Conservation (phyloP, 2,888 invertebrate genomes). For the Xestia ashworthii region DNA sequence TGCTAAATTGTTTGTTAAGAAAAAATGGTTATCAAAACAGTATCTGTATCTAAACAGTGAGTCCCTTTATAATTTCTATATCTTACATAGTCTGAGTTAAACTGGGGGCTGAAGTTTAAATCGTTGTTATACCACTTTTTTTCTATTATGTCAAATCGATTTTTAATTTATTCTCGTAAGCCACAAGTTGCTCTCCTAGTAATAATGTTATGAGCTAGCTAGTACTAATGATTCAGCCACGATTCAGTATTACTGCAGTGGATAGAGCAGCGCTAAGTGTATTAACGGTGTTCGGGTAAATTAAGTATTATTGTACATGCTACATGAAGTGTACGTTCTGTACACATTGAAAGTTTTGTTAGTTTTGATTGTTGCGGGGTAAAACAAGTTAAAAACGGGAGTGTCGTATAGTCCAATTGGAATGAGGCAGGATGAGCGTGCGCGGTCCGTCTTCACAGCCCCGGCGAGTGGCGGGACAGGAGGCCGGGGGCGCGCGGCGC, state of each 20-base stretch:
- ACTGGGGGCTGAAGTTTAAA: background rate
- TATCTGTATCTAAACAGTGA: constrained; percentile 63
- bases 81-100: background rate
- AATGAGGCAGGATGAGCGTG: constrained; percentile 66
- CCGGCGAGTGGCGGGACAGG: constrained; percentile 10
- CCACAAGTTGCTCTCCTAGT: background rate
- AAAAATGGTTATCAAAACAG: constrained; percentile 69
- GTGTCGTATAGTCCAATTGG: constrained; percentile 45
- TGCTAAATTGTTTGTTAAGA: constrained; percentile 62
- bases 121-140: background rate
- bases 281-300: background rate
- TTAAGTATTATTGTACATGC: background rate
- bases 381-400: constrained; percentile 19
- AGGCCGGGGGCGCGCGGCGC: constrained; percentile 36
- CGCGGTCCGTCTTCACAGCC: constrained; percentile 63
- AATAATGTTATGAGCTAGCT: background rate
- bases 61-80: constrained; percentile 36
- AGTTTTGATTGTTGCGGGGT: constrained; percentile 16
- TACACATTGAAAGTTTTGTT: background rate
- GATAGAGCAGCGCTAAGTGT: background rate
- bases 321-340: background rate
- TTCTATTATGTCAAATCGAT: background rate
- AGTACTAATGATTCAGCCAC: background rate
- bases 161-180: background rate
- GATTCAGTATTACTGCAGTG: background rate